Percentiles rank a stretch among this genome's conserved stretches.
These are phyloP conservation scores for Hestina assimilis DNA, from an alignment of 1,140 invertebrate species.

Conservation along the genomic window DNA sequence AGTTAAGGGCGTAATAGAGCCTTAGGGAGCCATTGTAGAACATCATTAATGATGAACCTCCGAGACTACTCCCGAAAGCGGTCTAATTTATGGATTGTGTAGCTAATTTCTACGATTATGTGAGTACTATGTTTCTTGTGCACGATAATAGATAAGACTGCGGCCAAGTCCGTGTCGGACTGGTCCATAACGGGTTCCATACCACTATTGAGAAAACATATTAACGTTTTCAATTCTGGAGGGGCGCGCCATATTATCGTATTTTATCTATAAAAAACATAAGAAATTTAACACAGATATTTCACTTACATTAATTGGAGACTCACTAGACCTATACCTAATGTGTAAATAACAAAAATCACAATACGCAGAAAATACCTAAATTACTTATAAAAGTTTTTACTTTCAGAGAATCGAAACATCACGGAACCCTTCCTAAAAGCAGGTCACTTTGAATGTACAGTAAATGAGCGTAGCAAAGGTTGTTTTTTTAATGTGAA, in stretches of 20 bases:
- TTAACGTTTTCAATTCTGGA: too few species aligned
- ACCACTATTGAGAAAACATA: too few species aligned
- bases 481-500: constrained; percentile 26
- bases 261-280: too few species aligned
- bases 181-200: too few species aligned
- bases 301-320: too few species aligned
- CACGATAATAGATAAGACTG: not conserved
- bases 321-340: too few species aligned
- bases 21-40: not conserved
- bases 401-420: too few species aligned
- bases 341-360: too few species aligned
- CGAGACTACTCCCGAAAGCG: constrained; percentile 7
- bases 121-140: not conserved
- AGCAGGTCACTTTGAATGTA: constrained; percentile 34
- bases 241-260: too few species aligned
- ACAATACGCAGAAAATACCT: too few species aligned
- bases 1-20: constrained; percentile 14
- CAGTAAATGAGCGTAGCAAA: constrained; percentile 33
- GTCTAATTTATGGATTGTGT: constrained; percentile 8
- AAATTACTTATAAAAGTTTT: too few species aligned
- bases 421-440: constrained; percentile 5
- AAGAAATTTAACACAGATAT: too few species aligned
- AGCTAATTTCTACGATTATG: constrained; percentile 2
- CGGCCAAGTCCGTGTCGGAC: not conserved
- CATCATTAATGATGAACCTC: constrained; percentile 20